phyloP scores from a whole-genome alignment of 1,140 invertebrate genomes.

The Pararge aegeria region DNA sequence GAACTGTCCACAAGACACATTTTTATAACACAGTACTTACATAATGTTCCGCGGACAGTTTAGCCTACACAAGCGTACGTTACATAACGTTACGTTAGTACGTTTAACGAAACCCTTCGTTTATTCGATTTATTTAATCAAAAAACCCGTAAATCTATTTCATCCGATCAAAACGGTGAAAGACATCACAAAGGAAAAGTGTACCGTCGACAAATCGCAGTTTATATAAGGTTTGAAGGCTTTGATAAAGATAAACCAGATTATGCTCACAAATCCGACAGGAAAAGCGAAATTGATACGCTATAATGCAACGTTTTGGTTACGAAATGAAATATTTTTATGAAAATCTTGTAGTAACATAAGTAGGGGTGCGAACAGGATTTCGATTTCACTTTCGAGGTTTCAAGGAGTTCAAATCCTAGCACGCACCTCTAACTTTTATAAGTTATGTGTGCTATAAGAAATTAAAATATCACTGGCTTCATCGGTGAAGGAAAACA shows the following conservation, averaged over 20 bases:
- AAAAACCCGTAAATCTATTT: constrained; percentile 24
- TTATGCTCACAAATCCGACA: constrained; percentile 18
- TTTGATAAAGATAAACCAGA: constrained; percentile 23
- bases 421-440: no score
- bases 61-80: no score
- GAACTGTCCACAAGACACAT: no score
- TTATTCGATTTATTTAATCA: constrained; percentile 10
- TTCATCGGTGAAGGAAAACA: no score
- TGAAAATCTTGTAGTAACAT: not conserved
- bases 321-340: not conserved
- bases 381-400: no score
- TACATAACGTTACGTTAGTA: no score
- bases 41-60: no score
- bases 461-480: no score
- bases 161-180: constrained; percentile 20
- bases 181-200: constrained; percentile 18
- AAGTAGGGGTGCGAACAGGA: no score
- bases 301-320: not conserved
- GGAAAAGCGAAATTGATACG: constrained; percentile 5
- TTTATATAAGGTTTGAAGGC: constrained; percentile 23
- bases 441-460: no score
- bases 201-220: constrained; percentile 16
- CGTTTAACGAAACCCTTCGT: constrained; percentile 15
- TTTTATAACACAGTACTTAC: no score
- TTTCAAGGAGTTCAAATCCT: no score